Base-by-base conservation (phyloP, 1,140 invertebrate genomes). In the Rhopalosiphum padi region DNA sequence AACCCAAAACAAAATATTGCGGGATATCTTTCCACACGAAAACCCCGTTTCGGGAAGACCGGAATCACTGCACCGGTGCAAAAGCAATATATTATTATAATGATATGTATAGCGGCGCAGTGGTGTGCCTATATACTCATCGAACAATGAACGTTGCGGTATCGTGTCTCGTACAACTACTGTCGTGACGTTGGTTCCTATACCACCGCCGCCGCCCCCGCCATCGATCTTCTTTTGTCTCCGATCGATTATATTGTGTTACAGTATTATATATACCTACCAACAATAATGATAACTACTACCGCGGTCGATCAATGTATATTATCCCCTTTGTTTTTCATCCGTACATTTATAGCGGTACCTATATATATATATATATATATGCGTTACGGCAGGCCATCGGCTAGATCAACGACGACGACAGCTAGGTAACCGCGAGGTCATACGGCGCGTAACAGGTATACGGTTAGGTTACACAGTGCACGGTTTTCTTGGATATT, bases 1-100 rank as follows among this genome's bases (percentile, higher is more conserved):
- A 41, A 89, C 51, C 48, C 21, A n/a, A 41, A 41, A 89, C 87
- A 35, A 11, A 89, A 89, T 68, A n/a, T 88, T 88, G n/a, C 86
- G 46, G 46, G 21, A 37, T 8, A 43, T 41, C 55, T 18, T 87
- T 35, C 46, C 48, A n/a, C 7, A 43, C 3, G n/a, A 35, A 88
- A 88, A 51, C 2, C 30, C 86, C 46, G 21, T 88, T n/a, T 23
- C 35, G 3, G 22, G 82, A 35, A 37, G 2, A 83, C 21, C 18
- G 35, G 7, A 85, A 85, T 43, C 37, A 41, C 35, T 23, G 35
- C 35, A 41, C 23, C 37, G 7, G 22, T 41, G 37, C 60, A n/a
- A 68, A n/a, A n/a, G 23, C n/a, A 68, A 68, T 68, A 68, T n/a
- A 68, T n/a, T 68, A 68, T n/a, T 68, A 60, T 9, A 9, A 68